phyloP scores from a whole-genome alignment of 2,797 vertebrate genomes.

The Knipowitschia caucasica region DNA sequence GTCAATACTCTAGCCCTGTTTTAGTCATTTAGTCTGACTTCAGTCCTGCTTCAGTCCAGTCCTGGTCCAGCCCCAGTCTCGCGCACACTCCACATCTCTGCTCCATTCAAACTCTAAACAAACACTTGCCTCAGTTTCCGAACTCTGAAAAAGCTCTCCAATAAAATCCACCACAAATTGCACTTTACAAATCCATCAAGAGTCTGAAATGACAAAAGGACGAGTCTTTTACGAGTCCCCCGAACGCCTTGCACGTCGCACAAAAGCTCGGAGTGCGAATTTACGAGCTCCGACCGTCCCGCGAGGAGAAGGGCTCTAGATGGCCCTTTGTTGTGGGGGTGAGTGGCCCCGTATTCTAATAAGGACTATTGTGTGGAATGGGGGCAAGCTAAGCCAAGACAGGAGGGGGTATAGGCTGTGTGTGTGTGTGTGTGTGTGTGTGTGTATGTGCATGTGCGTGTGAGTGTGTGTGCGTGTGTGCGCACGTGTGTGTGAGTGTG shows the following conservation, averaged over 20 bases:
- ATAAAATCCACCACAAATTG: background rate
- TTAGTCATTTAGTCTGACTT: background rate
- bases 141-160: background rate
- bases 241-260: background rate
- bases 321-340: background rate
- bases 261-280: background rate
- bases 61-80: background rate
- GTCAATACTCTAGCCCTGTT: background rate
- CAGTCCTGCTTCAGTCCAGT: background rate
- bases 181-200: background rate
- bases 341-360: background rate
- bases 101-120: slow-evolving; percentile 2
- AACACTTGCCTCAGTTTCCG: background rate
- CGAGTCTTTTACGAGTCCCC: background rate
- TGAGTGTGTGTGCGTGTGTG: background rate
- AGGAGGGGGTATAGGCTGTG: background rate
- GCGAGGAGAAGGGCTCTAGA: background rate
- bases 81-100: background rate
- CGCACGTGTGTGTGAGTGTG: no score
- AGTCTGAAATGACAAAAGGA: background rate
- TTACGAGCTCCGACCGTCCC: background rate
- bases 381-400: background rate
- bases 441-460: no score
- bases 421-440: background rate
- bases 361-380: background rate